phyloP scores from a whole-genome alignment of 2,888 invertebrate species.

The Toxonevra muliebris region DNA sequence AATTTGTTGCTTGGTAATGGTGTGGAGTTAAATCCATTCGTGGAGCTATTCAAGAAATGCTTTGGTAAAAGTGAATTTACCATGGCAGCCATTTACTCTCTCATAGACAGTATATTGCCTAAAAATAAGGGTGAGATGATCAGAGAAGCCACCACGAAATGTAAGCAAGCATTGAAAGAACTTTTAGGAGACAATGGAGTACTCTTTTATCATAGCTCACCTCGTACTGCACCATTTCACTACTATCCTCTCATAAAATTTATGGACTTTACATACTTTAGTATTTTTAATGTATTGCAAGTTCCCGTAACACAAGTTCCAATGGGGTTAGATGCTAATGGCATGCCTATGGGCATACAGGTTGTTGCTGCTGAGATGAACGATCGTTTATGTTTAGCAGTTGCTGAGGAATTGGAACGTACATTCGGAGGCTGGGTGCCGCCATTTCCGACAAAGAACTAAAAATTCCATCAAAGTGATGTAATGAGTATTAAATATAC shows the following conservation, averaged over 20 bases:
- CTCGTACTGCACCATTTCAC: conserved; percentile 85
- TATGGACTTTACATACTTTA: conserved; percentile 86
- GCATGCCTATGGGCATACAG: conserved; percentile 89
- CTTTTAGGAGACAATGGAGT: conserved; percentile 82
- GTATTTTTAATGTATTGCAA: conserved; percentile 83
- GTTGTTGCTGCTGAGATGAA: conserved; percentile 83
- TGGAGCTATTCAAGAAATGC: conserved; percentile 72
- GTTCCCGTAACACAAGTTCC: conserved; percentile 82
- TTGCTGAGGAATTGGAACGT: conserved; percentile 86
- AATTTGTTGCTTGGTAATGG: conserved; percentile 73
- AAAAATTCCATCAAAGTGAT: too few species aligned
- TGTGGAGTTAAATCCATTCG: conserved; percentile 66
- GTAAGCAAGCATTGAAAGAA: conserved; percentile 71
- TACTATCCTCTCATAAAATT: conserved; percentile 79
- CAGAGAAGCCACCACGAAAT: conserved; percentile 68
- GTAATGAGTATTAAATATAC: too few species aligned
- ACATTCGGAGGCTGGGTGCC: conserved; percentile 91
- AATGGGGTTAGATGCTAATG: conserved; percentile 81
- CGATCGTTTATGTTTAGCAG: conserved; percentile 87
- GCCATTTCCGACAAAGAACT: conserved; percentile 62
- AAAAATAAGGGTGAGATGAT: conserved; percentile 74
- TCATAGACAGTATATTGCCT: conserved; percentile 74
- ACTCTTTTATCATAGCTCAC: conserved; percentile 83
- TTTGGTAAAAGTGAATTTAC: conserved; percentile 73
- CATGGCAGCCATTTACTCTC: conserved; percentile 73